Conservation (phyloP, 2,113 vertebrate species). For the Xiphias gladius region DNA sequence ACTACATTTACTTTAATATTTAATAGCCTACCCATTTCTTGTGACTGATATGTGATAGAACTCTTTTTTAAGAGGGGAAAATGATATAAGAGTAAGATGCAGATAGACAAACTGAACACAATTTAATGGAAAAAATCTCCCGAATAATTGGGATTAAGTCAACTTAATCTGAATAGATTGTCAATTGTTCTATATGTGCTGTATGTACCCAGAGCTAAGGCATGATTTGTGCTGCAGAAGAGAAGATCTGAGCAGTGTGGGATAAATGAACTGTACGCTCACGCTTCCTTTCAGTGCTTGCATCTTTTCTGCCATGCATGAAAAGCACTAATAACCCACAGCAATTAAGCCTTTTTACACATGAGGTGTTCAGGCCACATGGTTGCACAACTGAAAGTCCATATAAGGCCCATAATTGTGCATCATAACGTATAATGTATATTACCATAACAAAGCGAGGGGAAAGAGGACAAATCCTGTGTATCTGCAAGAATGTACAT, state of each 20-base stretch:
- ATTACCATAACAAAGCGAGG: conserved; percentile 45
- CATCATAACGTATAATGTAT: conserved; percentile 8
- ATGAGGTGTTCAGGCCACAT: conserved; percentile 37
- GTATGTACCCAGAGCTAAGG: conserved; percentile 40
- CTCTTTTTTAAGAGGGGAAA: conserved; percentile 14
- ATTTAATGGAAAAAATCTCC: conserved; percentile 4
- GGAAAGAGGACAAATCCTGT: not conserved
- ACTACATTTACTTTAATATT: conserved; percentile 25
- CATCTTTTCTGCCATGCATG: conserved; percentile 33
- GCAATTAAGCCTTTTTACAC: conserved; percentile 57
- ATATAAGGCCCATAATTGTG: conserved; percentile 22
- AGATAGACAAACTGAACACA: conserved; percentile 9
- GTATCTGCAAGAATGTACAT: not conserved
- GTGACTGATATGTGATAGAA: conserved; percentile 35
- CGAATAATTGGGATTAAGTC: conserved; percentile 18
- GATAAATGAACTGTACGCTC: conserved; percentile 41
- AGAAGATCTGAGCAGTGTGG: conserved; percentile 55
- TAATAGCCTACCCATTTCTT: conserved; percentile 32
- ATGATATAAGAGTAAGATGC: not conserved
- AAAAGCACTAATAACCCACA: conserved; percentile 45
- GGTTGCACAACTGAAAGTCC: conserved; percentile 13
- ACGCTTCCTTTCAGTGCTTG: conserved; percentile 24
- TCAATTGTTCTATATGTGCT: conserved; percentile 26
- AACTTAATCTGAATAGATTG: conserved; percentile 7
- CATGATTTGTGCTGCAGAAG: conserved; percentile 42